phyloP scores from a whole-genome alignment of 2,888 invertebrate species.

The Lycophotia porphyrea region DNA sequence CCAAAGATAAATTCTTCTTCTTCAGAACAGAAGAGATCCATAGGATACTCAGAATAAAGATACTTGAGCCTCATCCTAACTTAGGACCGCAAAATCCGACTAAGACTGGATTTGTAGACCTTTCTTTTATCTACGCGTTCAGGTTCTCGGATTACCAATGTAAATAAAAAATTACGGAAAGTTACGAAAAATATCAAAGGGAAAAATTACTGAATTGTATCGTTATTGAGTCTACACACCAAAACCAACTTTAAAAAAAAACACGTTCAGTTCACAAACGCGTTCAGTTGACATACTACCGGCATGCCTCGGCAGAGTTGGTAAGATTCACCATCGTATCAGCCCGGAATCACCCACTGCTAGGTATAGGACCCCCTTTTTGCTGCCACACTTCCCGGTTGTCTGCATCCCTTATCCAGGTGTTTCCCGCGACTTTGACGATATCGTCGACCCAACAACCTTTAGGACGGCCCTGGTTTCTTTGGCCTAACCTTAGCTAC shows the following conservation, averaged over 20 bases:
- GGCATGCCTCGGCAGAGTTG: not conserved
- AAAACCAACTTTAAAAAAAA: not conserved
- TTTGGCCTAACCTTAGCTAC: no score
- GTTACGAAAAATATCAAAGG: slow-evolving; percentile 1
- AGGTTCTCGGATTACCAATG: not conserved
- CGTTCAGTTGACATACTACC: not conserved
- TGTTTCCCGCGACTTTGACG: no score
- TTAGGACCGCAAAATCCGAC: slow-evolving; percentile 21
- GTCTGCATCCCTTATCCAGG: no score
- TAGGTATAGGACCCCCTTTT: no score
- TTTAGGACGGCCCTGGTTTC: no score
- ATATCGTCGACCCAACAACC: no score
- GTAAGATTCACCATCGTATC: no score
- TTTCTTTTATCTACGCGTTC: not conserved
- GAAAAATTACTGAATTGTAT: not conserved
- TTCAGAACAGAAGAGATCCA: not conserved
- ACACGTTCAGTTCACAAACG: not conserved
- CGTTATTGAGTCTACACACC: not conserved
- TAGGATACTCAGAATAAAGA: not conserved
- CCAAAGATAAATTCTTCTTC: not conserved
- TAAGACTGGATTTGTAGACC: slow-evolving; percentile 15
- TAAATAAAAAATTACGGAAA: not conserved
- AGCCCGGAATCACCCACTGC: no score
- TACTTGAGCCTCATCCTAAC: not conserved
- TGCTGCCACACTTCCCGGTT: no score